These are phyloP conservation scores for Amblyjoppa proteus DNA, from an alignment of 2,888 invertebrate species.

Conservation along the genomic window DNA sequence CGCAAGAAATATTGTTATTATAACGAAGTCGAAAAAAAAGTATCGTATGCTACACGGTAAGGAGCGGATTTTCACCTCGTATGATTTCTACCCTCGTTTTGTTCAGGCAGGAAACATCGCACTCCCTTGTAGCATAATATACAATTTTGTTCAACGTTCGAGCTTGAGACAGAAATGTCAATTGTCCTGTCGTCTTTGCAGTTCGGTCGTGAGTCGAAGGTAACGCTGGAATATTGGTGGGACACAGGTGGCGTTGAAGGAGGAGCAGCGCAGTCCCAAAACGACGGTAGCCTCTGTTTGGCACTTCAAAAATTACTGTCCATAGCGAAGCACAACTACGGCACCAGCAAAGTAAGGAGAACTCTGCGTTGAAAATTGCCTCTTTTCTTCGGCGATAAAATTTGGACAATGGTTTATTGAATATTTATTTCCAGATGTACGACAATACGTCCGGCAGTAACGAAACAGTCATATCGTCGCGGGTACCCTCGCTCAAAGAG, in stretches of 20 bases:
- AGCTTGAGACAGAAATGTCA: slow-evolving; percentile 17
- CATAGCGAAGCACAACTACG: slow-evolving; percentile 84
- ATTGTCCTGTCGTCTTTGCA: slow-evolving; percentile 79
- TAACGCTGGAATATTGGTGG: slow-evolving; percentile 94
- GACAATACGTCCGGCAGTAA: slow-evolving; percentile 82
- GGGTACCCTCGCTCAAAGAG: slow-evolving; percentile 81
- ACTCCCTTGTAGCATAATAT: too few relatives aligned
- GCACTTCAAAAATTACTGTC: slow-evolving; percentile 84
- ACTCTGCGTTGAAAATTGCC: background rate
- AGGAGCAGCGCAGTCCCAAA: slow-evolving; percentile 51
- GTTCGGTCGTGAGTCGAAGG: slow-evolving; percentile 91
- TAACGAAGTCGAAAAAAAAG: too few relatives aligned
- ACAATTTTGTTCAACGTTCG: background rate
- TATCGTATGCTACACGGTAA: too few relatives aligned
- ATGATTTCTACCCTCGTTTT: too few relatives aligned
- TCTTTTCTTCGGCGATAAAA: background rate
- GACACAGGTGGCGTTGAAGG: slow-evolving; percentile 80
- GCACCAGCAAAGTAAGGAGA: slow-evolving; percentile 82
- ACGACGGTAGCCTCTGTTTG: slow-evolving; percentile 78
- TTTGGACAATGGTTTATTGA: background rate
- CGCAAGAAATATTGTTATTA: too few relatives aligned
- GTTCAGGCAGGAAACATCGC: too few relatives aligned
- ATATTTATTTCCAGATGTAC: slow-evolving; percentile 74
- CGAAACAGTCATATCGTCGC: slow-evolving; percentile 83
- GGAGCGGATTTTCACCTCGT: too few relatives aligned